Conservation (phyloP, 2,888 invertebrate species). For the Coenonympha arcania region DNA sequence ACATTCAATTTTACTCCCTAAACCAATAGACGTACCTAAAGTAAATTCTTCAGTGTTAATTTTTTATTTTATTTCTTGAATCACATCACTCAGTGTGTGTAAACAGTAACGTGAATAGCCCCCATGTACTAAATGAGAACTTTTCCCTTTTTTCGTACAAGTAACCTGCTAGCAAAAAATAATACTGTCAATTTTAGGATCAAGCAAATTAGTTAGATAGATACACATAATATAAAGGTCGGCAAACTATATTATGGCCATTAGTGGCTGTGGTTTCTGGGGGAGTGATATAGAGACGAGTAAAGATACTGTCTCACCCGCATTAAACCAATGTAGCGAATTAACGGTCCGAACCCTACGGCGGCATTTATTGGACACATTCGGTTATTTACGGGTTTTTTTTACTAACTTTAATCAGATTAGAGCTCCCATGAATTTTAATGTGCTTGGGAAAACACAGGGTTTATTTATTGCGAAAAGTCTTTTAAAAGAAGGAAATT, state of each 20-base stretch:
- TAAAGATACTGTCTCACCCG: slow-evolving; percentile 27
- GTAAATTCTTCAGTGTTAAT: no score
- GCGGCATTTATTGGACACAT: slow-evolving; percentile 29
- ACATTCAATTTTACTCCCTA: no score
- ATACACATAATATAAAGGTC: background rate
- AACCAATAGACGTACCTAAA: no score
- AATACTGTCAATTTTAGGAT: no score
- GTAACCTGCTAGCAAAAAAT: no score
- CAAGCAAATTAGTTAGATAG: background rate
- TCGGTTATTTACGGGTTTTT: slow-evolving; percentile 26
- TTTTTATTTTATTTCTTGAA: no score
- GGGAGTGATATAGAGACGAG: slow-evolving; percentile 27
- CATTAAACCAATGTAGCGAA: slow-evolving; percentile 30
- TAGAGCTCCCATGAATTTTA: slow-evolving; percentile 18
- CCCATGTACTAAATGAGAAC: no score
- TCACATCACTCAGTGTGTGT: no score
- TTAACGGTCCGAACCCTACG: slow-evolving; percentile 28
- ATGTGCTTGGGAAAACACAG: slow-evolving; percentile 7
- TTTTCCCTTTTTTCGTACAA: no score
- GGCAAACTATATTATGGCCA: slow-evolving; percentile 5
- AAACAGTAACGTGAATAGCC: no score
- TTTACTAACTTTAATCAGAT: slow-evolving; percentile 22
- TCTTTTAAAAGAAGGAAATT: background rate
- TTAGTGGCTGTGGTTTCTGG: slow-evolving; percentile 7
- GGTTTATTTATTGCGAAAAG: slow-evolving; percentile 8